phyloP scores from a whole-genome alignment of 1,140 invertebrate species.

The Leptoteleia sp. region DNA sequence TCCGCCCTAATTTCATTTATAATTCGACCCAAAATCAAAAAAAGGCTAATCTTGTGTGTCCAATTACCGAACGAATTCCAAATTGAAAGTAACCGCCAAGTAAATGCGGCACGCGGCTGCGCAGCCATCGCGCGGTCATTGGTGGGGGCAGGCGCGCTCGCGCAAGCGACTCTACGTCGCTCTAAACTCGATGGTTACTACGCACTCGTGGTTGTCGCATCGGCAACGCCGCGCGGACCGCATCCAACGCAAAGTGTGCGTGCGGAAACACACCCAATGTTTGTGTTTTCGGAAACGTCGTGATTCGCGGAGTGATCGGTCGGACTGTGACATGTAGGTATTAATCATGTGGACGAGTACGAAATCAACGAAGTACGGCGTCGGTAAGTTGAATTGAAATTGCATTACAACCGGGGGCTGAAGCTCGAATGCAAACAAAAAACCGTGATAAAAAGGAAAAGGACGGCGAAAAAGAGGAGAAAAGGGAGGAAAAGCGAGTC shows the following conservation, averaged over 20 bases:
- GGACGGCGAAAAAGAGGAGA: not conserved
- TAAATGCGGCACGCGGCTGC: too few relatives aligned
- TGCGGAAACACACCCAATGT: slow-evolving; percentile 78
- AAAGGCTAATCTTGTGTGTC: too few relatives aligned
- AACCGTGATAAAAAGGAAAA: not conserved
- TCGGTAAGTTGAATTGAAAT: too few relatives aligned
- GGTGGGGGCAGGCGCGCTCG: slow-evolving; percentile 4
- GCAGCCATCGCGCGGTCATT: too few relatives aligned
- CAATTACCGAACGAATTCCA: too few relatives aligned
- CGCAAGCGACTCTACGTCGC: slow-evolving; percentile 19
- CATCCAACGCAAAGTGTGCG: slow-evolving; percentile 65
- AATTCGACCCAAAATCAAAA: too few relatives aligned
- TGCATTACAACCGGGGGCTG: too few relatives aligned
- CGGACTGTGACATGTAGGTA: slow-evolving; percentile 42
- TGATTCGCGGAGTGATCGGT: slow-evolving; percentile 59
- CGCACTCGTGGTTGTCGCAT: slow-evolving; percentile 55
- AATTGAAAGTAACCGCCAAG: too few relatives aligned
- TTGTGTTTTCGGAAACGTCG: slow-evolving; percentile 76
- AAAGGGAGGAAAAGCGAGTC: not conserved
- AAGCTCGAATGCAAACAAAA: not conserved
- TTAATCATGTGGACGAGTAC: slow-evolving; percentile 83
- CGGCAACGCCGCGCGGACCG: slow-evolving; percentile 69
- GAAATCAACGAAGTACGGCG: slow-evolving; percentile 85
- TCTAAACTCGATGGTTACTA: slow-evolving; percentile 6
- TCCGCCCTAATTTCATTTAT: too few relatives aligned